phyloP scores from a whole-genome alignment of 2,113 vertebrate genomes.

The Tychaedon coryphoeus region DNA sequence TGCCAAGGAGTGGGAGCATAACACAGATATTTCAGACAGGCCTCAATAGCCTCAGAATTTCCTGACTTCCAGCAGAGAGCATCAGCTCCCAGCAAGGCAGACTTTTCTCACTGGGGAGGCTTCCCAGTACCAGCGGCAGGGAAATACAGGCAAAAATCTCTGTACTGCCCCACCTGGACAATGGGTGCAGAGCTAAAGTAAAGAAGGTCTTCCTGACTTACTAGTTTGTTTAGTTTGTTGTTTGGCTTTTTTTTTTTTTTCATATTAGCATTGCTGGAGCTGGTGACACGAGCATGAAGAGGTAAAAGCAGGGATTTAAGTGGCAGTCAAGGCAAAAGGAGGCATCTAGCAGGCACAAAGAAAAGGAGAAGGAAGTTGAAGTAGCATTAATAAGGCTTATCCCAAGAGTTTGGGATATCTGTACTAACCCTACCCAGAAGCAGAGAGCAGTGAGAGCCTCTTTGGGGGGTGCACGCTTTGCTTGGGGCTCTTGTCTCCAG shows the following conservation, averaged over 20 bases:
- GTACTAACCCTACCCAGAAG: background rate
- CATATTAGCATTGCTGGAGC: background rate
- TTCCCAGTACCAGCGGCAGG: background rate
- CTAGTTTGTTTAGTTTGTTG: background rate
- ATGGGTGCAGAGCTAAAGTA: background rate
- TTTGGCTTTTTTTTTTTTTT: too few species aligned
- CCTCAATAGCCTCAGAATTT: background rate
- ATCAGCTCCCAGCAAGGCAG: background rate
- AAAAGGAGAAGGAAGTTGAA: background rate
- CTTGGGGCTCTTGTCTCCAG: background rate
- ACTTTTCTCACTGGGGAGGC: background rate
- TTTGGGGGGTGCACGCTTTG: background rate
- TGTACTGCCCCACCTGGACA: background rate
- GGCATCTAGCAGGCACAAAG: background rate
- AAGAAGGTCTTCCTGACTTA: background rate
- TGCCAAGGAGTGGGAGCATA: background rate
- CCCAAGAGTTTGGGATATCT: background rate
- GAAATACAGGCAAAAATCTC: background rate
- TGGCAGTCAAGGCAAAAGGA: rapidly evolving
- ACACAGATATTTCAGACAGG: background rate
- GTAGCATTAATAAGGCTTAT: background rate
- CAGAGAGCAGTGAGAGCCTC: background rate
- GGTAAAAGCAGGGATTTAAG: background rate
- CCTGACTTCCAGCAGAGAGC: background rate
- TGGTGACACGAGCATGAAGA: background rate